Evolutionary conservation across 2,888 invertebrate genomes (phyloP).

Genomic region (Drymonia ruficornis): DNA sequence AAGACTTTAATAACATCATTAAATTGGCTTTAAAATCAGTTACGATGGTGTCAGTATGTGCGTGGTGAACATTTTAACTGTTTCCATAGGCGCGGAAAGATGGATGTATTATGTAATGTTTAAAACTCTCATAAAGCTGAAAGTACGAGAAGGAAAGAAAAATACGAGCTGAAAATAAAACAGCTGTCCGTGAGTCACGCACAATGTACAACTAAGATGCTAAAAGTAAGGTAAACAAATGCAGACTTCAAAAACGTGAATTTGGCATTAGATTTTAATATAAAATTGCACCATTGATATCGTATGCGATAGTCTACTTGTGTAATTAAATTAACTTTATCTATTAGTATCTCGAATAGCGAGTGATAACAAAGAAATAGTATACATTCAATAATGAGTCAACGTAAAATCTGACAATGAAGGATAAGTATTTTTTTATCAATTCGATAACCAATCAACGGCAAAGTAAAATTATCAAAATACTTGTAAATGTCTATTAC

Average conservation of each 20-base stretch:
- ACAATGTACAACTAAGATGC: slow-evolving; percentile 59
- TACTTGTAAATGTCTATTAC: slow-evolving; percentile 54
- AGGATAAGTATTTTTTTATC: slow-evolving; percentile 39
- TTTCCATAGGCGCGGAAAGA: slow-evolving; percentile 54
- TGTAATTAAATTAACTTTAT: background rate
- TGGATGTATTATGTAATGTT: slow-evolving; percentile 67
- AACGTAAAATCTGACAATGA: slow-evolving; percentile 1
- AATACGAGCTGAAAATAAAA: slow-evolving; percentile 68
- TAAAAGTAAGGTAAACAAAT: slow-evolving; percentile 60
- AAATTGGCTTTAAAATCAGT: slow-evolving; percentile 20
- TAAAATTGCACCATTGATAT: slow-evolving; percentile 33
- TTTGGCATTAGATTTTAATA: slow-evolving; percentile 36
- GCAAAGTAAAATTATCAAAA: slow-evolving; percentile 56
- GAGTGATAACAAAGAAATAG: background rate
- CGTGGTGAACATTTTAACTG: slow-evolving; percentile 41
- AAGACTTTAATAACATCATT: slow-evolving; percentile 16
- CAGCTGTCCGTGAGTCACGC: slow-evolving; percentile 71
- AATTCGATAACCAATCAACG: slow-evolving; percentile 47
- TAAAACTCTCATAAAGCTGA: slow-evolving; percentile 68
- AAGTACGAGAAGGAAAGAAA: slow-evolving; percentile 60
- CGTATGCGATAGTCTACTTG: background rate
- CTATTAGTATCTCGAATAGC: background rate
- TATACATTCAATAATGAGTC: background rate
- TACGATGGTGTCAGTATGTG: slow-evolving; percentile 14
- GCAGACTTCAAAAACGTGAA: slow-evolving; percentile 54